Conservation (phyloP, 2,113 vertebrate species). For the Catharus bicknelli region DNA sequence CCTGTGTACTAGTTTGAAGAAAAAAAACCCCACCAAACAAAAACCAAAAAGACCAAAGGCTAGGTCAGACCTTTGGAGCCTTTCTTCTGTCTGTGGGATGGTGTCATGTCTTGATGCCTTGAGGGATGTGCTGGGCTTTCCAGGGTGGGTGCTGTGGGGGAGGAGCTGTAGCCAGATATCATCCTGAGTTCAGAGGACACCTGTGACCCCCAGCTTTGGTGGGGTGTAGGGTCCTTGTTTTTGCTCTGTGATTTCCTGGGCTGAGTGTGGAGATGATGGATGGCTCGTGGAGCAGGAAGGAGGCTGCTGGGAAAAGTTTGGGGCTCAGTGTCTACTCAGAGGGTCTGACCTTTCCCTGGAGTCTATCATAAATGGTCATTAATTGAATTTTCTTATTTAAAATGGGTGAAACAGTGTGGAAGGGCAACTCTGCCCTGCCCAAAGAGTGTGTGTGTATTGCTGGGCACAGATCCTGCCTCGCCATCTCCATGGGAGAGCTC, state of each 20-base stretch:
- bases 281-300: neutral
- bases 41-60: neutral
- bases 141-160: neutral
- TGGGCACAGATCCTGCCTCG: neutral
- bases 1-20: neutral
- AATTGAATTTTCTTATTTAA: neutral
- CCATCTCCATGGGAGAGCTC: neutral
- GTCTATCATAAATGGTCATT: neutral
- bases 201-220: neutral
- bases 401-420: neutral
- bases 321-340: neutral
- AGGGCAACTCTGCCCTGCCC: neutral
- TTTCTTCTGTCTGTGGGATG: neutral
- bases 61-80: neutral
- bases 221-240: rapidly evolving
- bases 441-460: neutral
- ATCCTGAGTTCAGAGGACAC: neutral
- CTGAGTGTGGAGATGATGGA: neutral
- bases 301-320: neutral
- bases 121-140: neutral
- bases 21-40: too few relatives aligned
- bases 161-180: neutral
- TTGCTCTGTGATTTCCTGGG: neutral
- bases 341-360: neutral
- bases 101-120: neutral